Evolutionary conservation across 2,888 invertebrate genomes (phyloP), one percentile per base, ranked within the genome.

Genomic region (Pilophorus perplexus): DNA sequence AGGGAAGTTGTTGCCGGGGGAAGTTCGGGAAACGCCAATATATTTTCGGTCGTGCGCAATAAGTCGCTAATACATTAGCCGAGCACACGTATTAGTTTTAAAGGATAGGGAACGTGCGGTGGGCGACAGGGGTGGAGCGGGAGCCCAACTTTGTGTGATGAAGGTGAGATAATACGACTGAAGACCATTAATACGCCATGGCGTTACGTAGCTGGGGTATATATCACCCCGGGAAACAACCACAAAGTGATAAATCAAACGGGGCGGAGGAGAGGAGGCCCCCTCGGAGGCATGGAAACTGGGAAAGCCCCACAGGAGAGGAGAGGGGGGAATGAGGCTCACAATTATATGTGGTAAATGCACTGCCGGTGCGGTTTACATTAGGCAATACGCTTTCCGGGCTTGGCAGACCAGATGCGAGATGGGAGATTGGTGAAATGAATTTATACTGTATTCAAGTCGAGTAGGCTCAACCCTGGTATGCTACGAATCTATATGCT

Each of bases 101-200:
- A n/a, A n/a, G 60, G 57, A 28, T 20, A 23, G 44, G 28, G 37
- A 18, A 57, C 57, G 28, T 4, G 28, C 18, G 37, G 37, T 8
- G 8, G 8, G 12, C 33, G 12, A 12, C 12, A 33, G 12, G 33
- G 6, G 33, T 12, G 22, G 46, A 14, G 60, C 27, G 60, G 12
- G 27, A 8, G 37, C 37, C 37, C 10, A 22, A 37, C 33, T 46
- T 46, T 33, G 33, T 33, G 33, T 33, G 33, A 28, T 46, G 60
- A 60, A 60, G 60, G 60, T 60, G 60, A 60, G 60, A 60, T 60
- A 60, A 60, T 60, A 60, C 44, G 60, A 44, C 44, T 60, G 60
- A 60, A 60, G 60, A 60, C 46, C 60, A 60, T 60, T 60, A 60
- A 60, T 60, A 60, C 60, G 46, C 60, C 60, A 38, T 40, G 38